These are phyloP conservation scores for Barypeithes pellucidus DNA, from an alignment of 2,888 invertebrate species.

Conservation along the genomic window DNA sequence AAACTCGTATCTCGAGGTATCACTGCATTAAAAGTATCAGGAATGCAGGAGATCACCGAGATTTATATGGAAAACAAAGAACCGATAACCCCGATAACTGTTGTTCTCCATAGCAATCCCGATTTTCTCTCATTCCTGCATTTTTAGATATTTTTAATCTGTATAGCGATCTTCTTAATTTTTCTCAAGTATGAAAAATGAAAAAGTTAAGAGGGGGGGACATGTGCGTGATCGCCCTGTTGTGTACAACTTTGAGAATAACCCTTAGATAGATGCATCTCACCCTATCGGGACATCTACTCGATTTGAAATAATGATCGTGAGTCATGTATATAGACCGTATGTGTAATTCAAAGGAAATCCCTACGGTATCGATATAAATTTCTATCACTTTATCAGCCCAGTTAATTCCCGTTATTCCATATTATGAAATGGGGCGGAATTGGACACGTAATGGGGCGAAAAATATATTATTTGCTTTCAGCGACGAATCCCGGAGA, in stretches of 20 bases:
- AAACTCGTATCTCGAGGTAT: too few relatives aligned
- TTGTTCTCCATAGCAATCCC: too few relatives aligned
- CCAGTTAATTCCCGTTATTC: constrained; percentile 15
- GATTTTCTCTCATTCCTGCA: too few relatives aligned
- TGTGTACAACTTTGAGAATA: neutral
- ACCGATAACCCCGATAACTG: too few relatives aligned
- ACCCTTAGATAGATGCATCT: neutral
- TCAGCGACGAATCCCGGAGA: neutral
- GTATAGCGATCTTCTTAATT: too few relatives aligned
- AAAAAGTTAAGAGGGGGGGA: too few relatives aligned
- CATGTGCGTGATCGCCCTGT: too few relatives aligned
- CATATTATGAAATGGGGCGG: constrained; percentile 20
- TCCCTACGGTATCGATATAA: constrained; percentile 20
- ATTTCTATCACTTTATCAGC: constrained; percentile 20
- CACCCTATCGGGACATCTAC: constrained; percentile 3
- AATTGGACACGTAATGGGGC: constrained; percentile 11
- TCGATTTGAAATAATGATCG: constrained; percentile 17
- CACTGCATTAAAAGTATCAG: too few relatives aligned
- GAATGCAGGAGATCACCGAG: too few relatives aligned
- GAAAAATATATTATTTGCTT: constrained; percentile 7
- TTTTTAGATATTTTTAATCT: too few relatives aligned
- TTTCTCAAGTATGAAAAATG: too few relatives aligned
- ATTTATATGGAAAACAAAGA: too few relatives aligned
- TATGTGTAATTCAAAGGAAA: constrained; percentile 24
- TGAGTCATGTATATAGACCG: constrained; percentile 16